These are phyloP conservation scores for Liopterus haemorrhoidalis DNA, from an alignment of 2,888 invertebrate genomes.

Conservation along the genomic window DNA sequence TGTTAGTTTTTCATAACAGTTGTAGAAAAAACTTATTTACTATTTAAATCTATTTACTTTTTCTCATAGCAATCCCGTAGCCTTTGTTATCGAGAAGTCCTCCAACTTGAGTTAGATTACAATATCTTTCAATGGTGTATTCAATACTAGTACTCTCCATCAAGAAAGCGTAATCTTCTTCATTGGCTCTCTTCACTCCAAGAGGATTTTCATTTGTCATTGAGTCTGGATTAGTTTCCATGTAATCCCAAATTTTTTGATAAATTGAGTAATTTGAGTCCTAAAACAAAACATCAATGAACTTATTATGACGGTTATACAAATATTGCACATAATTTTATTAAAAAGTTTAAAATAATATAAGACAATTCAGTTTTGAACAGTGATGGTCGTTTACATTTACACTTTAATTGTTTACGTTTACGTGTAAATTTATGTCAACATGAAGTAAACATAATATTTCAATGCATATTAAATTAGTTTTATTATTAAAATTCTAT, in stretches of 20 bases:
- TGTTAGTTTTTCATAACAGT: not conserved
- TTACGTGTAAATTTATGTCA: too few relatives aligned
- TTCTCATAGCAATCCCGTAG: constrained; percentile 80
- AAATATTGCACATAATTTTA: too few relatives aligned
- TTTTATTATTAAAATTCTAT: too few relatives aligned
- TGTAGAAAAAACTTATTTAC: not conserved
- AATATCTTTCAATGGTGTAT: constrained; percentile 71
- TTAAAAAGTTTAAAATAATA: too few relatives aligned
- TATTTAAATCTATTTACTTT: constrained; percentile 50
- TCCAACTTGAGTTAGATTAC: constrained; percentile 68
- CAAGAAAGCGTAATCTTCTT: constrained; percentile 67
- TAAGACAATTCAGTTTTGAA: too few relatives aligned
- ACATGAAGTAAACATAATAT: too few relatives aligned
- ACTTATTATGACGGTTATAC: constrained; percentile 3
- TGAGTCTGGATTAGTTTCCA: constrained; percentile 60
- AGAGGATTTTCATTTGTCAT: constrained; percentile 56
- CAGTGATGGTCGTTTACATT: too few relatives aligned
- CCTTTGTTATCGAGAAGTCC: constrained; percentile 75
- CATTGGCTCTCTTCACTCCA: constrained; percentile 53
- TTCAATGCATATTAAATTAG: too few relatives aligned
- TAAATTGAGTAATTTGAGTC: constrained; percentile 72
- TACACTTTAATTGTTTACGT: too few relatives aligned
- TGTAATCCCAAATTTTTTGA: constrained; percentile 73
- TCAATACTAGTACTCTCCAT: constrained; percentile 90
- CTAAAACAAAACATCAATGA: constrained; percentile 46